Conservation (phyloP, 2,113 vertebrate species). For the Silurus asotus region DNA sequence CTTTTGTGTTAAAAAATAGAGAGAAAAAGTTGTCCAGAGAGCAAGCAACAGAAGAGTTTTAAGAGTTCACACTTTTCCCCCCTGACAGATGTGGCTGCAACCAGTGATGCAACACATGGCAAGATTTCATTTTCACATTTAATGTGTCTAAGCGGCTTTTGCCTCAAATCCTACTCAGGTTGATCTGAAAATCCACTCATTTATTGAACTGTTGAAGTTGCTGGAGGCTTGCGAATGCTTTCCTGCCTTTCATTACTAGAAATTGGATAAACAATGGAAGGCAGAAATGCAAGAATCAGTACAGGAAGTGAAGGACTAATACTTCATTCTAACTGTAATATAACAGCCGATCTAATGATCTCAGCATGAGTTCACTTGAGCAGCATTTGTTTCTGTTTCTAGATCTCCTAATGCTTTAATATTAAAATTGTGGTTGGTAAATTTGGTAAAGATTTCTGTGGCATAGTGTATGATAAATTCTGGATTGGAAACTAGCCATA, state of each 20-base stretch:
- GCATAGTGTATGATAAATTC: background rate
- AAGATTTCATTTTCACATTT: conserved; percentile 63
- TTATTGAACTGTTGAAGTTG: background rate
- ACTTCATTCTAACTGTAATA: background rate
- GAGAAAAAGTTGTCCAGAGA: conserved; percentile 1
- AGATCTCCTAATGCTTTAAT: background rate
- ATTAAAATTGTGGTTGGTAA: background rate
- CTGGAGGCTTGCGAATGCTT: conserved; percentile 1
- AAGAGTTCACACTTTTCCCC: conserved; percentile 21
- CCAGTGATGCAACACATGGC: conserved; percentile 70
- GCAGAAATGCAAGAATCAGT: background rate
- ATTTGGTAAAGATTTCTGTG: background rate
- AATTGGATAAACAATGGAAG: background rate
- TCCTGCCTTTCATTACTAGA: background rate
- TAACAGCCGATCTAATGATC: background rate
- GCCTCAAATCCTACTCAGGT: conserved; percentile 3
- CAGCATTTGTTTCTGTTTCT: background rate
- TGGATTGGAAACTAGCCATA: background rate
- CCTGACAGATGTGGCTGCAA: conserved; percentile 42
- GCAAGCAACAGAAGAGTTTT: background rate
- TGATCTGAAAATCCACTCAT: conserved; percentile 31
- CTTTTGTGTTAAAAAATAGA: background rate
- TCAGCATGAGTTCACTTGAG: background rate
- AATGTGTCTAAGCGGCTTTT: conserved; percentile 53
- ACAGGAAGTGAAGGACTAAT: background rate